These are phyloP conservation scores for Thecocarcelia acutangulata DNA, from an alignment of 2,888 invertebrate species.

Conservation along the genomic window DNA sequence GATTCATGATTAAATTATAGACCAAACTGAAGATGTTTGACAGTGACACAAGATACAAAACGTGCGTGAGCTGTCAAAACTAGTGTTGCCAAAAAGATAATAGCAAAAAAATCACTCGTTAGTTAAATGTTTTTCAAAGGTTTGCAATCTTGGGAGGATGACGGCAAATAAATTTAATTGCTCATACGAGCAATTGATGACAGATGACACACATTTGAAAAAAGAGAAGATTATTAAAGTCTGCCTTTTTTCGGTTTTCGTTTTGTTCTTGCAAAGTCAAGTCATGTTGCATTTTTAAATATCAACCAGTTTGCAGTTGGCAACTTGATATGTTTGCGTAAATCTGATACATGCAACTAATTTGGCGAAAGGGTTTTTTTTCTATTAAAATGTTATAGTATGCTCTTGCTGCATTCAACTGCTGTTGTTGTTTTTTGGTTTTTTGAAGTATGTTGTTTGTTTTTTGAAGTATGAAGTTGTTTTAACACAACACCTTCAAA, in stretches of 20 bases:
- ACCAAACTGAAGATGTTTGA: too few relatives aligned
- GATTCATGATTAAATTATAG: too few relatives aligned
- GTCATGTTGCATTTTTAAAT: conserved; percentile 55
- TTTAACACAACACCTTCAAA: conserved; percentile 54
- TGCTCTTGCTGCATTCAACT: conserved; percentile 24
- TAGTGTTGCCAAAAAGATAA: too few relatives aligned
- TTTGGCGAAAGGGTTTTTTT: conserved; percentile 62
- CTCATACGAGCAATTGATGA: conserved; percentile 39
- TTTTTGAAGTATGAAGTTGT: not conserved
- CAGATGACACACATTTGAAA: conserved; percentile 66
- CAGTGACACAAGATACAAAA: too few relatives aligned
- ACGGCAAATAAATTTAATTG: too few relatives aligned
- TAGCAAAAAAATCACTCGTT: too few relatives aligned
- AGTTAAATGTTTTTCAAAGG: too few relatives aligned
- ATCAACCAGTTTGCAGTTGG: conserved; percentile 39
- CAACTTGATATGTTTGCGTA: conserved; percentile 51
- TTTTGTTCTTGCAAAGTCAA: conserved; percentile 53
- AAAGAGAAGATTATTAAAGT: conserved; percentile 34
- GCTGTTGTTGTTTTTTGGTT: conserved; percentile 5
- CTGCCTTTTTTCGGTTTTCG: conserved; percentile 1
- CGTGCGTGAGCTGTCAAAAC: too few relatives aligned
- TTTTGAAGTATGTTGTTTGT: not conserved
- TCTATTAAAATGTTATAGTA: conserved; percentile 19
- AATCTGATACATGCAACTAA: conserved; percentile 43
- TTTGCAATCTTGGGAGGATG: too few relatives aligned